Base-by-base conservation (phyloP, 2,113 vertebrate genomes). In the Amblyopsis rosae region DNA sequence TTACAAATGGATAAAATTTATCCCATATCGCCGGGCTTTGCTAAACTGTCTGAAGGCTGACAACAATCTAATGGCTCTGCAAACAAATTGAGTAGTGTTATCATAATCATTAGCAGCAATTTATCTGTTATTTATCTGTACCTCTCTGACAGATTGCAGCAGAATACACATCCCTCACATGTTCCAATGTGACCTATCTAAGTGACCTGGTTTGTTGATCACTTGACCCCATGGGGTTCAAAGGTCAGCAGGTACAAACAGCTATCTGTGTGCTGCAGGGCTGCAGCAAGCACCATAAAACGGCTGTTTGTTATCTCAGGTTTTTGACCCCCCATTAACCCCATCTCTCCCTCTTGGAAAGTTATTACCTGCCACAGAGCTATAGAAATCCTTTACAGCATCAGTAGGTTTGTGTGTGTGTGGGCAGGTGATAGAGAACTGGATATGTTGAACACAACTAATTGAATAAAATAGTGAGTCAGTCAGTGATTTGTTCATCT, bases 261-360 rank as follows among this genome's bases (percentile, higher is more conserved):
- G 86, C 87, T 93, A 93, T 93, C 92, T 90, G 88, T 26, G 59
- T 2, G 73, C 80, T 81, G 84, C 91, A 91, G 91, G 59, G 81
- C 77, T 75, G 77, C 79, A 63, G 79, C 45, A 81, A 80, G 79
- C 75, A 75, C 70, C 68, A 73, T 87, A 75, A 82, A 89, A 75
- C 73, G 26, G 60, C 69, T 86, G 82, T 87, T 85, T 84, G 84
- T 88, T 89, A 89, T 90, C 79, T 69, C 80, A 83, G 86, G 84
- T 73, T 80, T 87, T 85, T 93, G 90, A 92, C 92, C 92, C 79
- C 89, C 90, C 90, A 93, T 92, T 92, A 91, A 92, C 85, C 91
- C 72, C 75, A 48, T 82, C 67, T 60, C 65, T 46, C 15, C 80
- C 12, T 67, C 59, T 48, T 19, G 10, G 67, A 86, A 79, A 92